Conservation (phyloP, 2,797 vertebrate genomes). For the Sebastes itinus region DNA sequence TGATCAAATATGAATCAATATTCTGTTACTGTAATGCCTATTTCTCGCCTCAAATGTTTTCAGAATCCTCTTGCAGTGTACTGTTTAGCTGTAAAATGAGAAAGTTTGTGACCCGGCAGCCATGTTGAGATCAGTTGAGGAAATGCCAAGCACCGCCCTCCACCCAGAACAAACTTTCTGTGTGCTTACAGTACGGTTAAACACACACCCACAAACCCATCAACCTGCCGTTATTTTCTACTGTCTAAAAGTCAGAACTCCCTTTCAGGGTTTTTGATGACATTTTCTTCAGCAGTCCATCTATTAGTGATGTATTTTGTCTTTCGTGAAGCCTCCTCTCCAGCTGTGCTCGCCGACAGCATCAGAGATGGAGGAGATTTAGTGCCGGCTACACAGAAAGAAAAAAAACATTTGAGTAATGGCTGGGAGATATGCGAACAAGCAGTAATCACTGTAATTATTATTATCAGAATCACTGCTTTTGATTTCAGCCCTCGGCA, state of each 20-base stretch:
- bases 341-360: constrained; percentile 2
- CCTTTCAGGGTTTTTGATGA: constrained; percentile 11
- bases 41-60: no score
- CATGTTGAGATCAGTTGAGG: no score
- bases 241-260: constrained; percentile 17
- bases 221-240: background rate
- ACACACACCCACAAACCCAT: background rate
- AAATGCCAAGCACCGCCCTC: no score
- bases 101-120: no score
- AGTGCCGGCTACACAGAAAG: background rate
- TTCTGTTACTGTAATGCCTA: no score
- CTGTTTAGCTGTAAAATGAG: no score
- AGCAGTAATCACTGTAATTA: constrained; percentile 39
- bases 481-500: constrained; percentile 23
- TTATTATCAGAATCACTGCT: constrained; percentile 21
- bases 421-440: constrained; percentile 15
- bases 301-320: background rate
- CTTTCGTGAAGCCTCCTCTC: background rate
- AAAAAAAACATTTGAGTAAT: constrained; percentile 7
- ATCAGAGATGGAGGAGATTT: constrained; percentile 17
- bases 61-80: no score
- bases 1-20: no score
- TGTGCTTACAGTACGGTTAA: background rate
- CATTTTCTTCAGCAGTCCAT: constrained; percentile 26
- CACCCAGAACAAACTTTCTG: no score